These are phyloP conservation scores for Chironomus tentans DNA, from an alignment of 2,888 invertebrate species.

Conservation along the genomic window DNA sequence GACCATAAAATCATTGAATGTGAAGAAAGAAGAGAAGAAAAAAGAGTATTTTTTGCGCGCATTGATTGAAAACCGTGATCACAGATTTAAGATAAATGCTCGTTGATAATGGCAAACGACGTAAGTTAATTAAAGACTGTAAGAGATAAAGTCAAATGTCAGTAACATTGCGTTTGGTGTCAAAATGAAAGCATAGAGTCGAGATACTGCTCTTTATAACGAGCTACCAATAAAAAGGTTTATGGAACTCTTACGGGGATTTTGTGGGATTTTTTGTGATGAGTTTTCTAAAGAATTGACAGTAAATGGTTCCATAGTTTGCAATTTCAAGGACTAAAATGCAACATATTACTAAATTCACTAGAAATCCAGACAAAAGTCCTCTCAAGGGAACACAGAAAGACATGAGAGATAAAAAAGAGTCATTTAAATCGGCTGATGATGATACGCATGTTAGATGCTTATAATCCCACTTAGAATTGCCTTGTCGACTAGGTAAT, in stretches of 20 bases:
- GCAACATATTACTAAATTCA: too few species aligned
- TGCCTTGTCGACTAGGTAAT: constrained; percentile 6
- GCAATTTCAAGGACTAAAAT: too few species aligned
- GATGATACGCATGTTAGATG: constrained; percentile 19
- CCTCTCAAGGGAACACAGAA: too few species aligned
- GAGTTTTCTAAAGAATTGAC: too few species aligned
- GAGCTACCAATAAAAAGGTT: too few species aligned
- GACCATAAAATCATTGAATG: too few species aligned
- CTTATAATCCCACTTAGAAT: constrained; percentile 22
- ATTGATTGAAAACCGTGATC: constrained; percentile 24
- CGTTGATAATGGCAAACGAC: constrained; percentile 16
- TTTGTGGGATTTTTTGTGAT: too few species aligned
- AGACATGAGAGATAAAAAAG: neutral
- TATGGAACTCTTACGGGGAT: too few species aligned
- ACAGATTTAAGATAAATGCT: constrained; percentile 16
- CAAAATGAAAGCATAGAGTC: neutral
- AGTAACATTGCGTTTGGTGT: constrained; percentile 2
- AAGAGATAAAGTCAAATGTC: constrained; percentile 17
- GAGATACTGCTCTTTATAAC: neutral
- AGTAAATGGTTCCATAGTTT: too few species aligned
- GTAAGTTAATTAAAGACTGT: constrained; percentile 23
- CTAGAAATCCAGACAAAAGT: neutral
- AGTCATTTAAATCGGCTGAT: constrained; percentile 1
- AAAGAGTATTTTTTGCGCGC: neutral
- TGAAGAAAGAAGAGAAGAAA: too few species aligned